phyloP scores from a whole-genome alignment of 1,140 invertebrate species.

The Mactra quadrangularis region DNA sequence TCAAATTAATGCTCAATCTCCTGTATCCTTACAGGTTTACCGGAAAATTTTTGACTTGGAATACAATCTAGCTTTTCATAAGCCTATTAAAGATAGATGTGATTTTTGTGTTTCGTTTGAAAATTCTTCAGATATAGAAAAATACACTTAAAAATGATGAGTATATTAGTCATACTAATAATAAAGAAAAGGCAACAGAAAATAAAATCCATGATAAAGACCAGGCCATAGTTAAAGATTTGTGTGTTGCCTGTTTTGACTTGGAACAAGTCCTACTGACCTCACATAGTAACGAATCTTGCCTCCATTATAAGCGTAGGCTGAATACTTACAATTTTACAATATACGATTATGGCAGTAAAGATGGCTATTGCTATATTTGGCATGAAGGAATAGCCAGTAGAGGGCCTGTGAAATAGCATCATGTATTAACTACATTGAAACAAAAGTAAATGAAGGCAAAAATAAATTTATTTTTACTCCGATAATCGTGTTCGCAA shows the following conservation, averaged over 20 bases:
- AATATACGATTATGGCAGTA: background rate
- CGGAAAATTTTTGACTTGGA: conserved; percentile 20
- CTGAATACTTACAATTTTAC: conserved; percentile 27
- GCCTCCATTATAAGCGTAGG: background rate
- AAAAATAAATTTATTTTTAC: conserved; percentile 11
- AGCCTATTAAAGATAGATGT: conserved; percentile 16
- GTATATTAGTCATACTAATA: conserved; percentile 5
- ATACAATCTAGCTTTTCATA: conserved; percentile 29
- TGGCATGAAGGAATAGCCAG: conserved; percentile 14
- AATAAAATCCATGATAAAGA: conserved; percentile 9
- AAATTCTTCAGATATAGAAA: conserved; percentile 1
- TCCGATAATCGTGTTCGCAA: conserved; percentile 8
- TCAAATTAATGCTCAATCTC: no score
- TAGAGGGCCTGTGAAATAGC: conserved; percentile 11
- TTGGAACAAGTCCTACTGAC: conserved; percentile 1
- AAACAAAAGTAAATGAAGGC: background rate
- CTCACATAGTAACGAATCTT: background rate
- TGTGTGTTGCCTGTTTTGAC: conserved; percentile 18
- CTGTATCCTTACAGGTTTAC: conserved; percentile 6
- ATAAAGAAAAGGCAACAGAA: background rate
- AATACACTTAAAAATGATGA: background rate
- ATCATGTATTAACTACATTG: background rate
- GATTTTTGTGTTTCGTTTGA: conserved; percentile 27
- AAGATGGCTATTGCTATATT: conserved; percentile 10
- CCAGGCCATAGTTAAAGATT: background rate